phyloP scores from a whole-genome alignment of 2,797 vertebrate species.

The Serranus cabrilla region DNA sequence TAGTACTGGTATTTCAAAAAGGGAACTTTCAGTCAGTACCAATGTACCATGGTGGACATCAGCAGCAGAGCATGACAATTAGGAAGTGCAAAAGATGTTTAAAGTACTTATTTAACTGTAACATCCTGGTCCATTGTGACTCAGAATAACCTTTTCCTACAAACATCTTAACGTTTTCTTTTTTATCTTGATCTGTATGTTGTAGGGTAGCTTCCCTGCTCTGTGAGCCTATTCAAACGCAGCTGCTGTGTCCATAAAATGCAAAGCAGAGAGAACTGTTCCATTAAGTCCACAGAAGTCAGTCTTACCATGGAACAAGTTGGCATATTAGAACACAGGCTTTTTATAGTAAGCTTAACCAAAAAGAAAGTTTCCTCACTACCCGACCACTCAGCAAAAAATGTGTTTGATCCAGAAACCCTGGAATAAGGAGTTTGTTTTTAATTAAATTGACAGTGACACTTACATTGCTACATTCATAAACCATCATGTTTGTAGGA shows the following conservation, averaged over 20 bases:
- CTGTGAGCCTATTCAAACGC: constrained; percentile 26
- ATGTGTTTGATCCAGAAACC: constrained; percentile 17
- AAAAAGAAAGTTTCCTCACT: constrained; percentile 49
- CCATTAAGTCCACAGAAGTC: constrained; percentile 12
- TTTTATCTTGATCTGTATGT: constrained; percentile 7
- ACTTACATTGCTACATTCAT: neutral
- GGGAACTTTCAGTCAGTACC: neutral
- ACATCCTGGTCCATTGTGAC: neutral
- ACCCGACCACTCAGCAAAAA: constrained; percentile 20
- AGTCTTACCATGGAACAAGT: constrained; percentile 61
- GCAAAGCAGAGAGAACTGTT: constrained; percentile 53
- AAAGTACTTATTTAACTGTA: neutral
- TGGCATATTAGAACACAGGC: neutral
- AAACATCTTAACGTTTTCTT: neutral
- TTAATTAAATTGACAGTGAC: constrained; percentile 13
- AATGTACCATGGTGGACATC: no score
- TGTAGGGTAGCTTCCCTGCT: neutral
- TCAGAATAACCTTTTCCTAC: neutral
- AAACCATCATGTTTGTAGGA: neutral
- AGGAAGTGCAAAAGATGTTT: neutral
- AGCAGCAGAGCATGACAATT: neutral
- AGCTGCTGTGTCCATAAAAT: constrained; percentile 33
- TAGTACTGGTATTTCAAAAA: neutral
- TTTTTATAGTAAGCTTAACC: constrained; percentile 26
- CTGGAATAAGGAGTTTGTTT: constrained; percentile 8